A percentile compares a stretch with the other conserved stretches of the same genome.
These are phyloP conservation scores for Clanis bilineata DNA, from an alignment of 2,888 invertebrate genomes.

Conservation along the genomic window DNA sequence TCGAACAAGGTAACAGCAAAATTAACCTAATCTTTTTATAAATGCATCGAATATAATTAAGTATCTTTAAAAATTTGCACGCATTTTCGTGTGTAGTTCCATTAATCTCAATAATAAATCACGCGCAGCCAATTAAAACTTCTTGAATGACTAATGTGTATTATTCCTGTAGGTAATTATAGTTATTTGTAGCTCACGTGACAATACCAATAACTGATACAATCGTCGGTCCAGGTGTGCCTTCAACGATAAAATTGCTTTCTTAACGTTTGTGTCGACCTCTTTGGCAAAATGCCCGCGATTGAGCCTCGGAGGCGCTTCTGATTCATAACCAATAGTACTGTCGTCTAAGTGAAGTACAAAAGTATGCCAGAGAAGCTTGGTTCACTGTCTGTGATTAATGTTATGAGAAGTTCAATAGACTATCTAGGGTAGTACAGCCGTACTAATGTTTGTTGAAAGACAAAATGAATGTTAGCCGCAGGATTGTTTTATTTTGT, in stretches of 20 bases:
- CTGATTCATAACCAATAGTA: conserved; percentile 7
- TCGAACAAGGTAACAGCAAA: no score
- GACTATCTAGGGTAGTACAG: background rate
- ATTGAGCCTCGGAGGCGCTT: background rate
- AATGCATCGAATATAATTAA: background rate
- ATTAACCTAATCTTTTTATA: background rate
- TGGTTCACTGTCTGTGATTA: background rate
- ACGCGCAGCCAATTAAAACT: background rate
- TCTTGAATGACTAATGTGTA: background rate
- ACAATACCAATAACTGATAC: background rate
- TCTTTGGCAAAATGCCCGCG: conserved; percentile 1
- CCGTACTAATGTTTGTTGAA: background rate
- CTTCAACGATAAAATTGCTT: conserved; percentile 9
- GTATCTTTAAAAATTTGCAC: background rate
- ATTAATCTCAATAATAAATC: background rate
- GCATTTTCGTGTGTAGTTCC: background rate
- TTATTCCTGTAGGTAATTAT: background rate
- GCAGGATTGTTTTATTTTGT: no score
- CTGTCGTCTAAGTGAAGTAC: background rate
- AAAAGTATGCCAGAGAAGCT: conserved; percentile 8
- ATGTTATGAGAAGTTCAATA: background rate
- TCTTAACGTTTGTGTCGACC: conserved; percentile 1
- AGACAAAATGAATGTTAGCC: conserved; percentile 2
- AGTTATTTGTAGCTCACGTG: background rate
- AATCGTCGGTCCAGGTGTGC: conserved; percentile 4